Evolutionary conservation across 1,140 invertebrate genomes (phyloP), one percentile per base, ranked within the genome.

Genomic region (Drosophila seguyi): DNA sequence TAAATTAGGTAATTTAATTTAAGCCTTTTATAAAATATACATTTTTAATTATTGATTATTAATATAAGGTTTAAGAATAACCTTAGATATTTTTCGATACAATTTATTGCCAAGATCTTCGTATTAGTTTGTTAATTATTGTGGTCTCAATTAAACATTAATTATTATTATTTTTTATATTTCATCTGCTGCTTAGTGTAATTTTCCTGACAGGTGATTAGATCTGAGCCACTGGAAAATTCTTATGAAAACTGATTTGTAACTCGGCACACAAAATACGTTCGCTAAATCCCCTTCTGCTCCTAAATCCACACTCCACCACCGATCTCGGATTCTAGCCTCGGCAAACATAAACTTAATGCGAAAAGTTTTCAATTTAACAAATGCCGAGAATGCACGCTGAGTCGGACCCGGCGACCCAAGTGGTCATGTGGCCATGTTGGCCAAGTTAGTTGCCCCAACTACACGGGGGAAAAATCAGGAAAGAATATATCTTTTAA

Each of bases 341-440:
- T 29, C 18, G 13, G 34, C 16, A 36, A 57, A 50, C 78, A 88
- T 83, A 84, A 84, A 84, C 84, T 88, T 88, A 68, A 84, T 88
- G 82, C 60, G 80, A 84, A 78, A 84, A 88, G 44, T 84, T 88
- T 87, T 87, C 80, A 83, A 84, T 87, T 87, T 88, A 71, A 77
- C 84, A 80, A 87, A 83, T 45, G 79, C 76, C 57, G 76, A 84
- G 84, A 88, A 88, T 67, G 80, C 84, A 88, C 60, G 84, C 84
- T 87, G 84, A 61, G 84, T 73, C 31, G 20, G 13, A 50, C 63
- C 48, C 59, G 61, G 69, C 65, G 65, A 66, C 62, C 66, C 62
- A 80, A 81, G 77, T 81, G 79, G 60, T 77, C 63, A 75, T 58
- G 39, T 74, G 56, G 31, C 45, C 45, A 62, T 20, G 56, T 65